phyloP scores from a whole-genome alignment of 53 echinoderm and acorn worm species.

The Glandiceps talaboti region DNA sequence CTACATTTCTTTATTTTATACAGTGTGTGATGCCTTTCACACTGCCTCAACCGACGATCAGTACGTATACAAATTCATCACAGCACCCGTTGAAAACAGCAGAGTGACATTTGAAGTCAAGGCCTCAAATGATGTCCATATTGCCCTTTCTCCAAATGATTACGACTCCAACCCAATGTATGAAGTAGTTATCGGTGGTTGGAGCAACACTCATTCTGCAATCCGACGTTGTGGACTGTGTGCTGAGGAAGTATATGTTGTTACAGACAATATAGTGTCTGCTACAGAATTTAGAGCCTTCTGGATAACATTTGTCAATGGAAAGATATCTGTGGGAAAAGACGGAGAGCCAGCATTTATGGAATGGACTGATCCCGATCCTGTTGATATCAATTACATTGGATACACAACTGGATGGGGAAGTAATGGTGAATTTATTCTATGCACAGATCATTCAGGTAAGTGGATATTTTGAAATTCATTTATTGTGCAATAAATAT shows the following conservation, averaged over 20 bases:
- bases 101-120: conserved; percentile 47
- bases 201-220: conserved; percentile 37
- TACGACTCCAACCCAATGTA: conserved; percentile 14
- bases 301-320: conserved; percentile 43
- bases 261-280: conserved; percentile 29
- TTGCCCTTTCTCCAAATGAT: conserved; percentile 13
- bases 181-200: conserved; percentile 55
- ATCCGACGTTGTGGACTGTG: conserved; percentile 24
- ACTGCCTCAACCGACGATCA: conserved; percentile 17
- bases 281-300: conserved; percentile 45
- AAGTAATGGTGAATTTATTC: conserved; percentile 36
- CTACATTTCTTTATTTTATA: background rate
- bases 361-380: conserved; percentile 42
- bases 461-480: too few species aligned
- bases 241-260: conserved; percentile 13
- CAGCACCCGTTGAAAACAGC: conserved; percentile 19
- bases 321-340: conserved; percentile 41
- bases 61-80: conserved; percentile 44
- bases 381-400: conserved; percentile 35
- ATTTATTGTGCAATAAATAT: too few species aligned
- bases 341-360: conserved; percentile 33
- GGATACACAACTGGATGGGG: conserved; percentile 57
- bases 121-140: conserved; percentile 42
- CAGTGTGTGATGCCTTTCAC: conserved; percentile 17
- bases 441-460: conserved; percentile 17